These are phyloP conservation scores for Mantis religiosa DNA, from an alignment of 2,888 invertebrate genomes.

Conservation along the genomic window DNA sequence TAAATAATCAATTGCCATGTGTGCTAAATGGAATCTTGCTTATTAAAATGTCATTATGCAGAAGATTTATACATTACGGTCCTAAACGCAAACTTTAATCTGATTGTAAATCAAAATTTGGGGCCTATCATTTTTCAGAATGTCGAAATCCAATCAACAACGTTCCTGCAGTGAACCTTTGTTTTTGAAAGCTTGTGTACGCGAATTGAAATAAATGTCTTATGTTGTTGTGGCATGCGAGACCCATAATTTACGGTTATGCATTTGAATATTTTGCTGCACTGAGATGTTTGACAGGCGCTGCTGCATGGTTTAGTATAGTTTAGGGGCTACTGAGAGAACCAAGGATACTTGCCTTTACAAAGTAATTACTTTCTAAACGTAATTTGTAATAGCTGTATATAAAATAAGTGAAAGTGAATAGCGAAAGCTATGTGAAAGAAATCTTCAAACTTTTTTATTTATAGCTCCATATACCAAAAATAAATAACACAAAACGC, in stretches of 20 bases:
- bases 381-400: no score
- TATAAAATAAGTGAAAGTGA: no score
- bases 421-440: no score
- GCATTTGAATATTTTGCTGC: not conserved
- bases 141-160: no score
- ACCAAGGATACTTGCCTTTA: no score
- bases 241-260: not conserved
- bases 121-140: not conserved
- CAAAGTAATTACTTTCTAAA: no score
- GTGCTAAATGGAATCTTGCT: not conserved
- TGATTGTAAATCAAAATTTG: not conserved
- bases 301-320: not conserved
- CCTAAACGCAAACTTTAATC: not conserved
- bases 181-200: not conserved
- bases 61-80: not conserved
- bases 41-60: not conserved
- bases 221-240: not conserved
- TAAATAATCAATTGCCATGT: not conserved
- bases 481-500: no score
- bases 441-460: no score
- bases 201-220: not conserved
- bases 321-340: not conserved
- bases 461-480: no score
- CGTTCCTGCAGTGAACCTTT: not conserved
- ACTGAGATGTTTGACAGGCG: not conserved